Evolutionary conservation across 2,888 invertebrate genomes (phyloP).

Genomic region (Polydesmus complanatus): DNA sequence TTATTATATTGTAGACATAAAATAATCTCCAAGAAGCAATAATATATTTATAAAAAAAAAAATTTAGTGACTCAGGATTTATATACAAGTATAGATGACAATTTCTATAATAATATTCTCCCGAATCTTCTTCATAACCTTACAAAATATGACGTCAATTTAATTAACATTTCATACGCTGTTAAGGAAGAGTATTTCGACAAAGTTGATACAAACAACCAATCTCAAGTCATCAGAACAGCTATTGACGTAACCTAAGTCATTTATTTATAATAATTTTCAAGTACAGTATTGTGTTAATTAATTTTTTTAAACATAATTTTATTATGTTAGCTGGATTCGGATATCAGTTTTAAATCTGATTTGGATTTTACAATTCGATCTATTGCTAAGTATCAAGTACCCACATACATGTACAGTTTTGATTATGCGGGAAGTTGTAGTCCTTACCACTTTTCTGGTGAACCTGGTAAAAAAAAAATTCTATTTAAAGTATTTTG

Average conservation of each 20-base stretch:
- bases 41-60: too few relatives aligned
- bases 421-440: not conserved
- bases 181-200: conserved; percentile 2
- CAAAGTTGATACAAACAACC: not conserved
- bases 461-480: not conserved
- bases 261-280: not conserved
- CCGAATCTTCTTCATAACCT: not conserved
- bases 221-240: not conserved
- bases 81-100: not conserved
- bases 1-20: not conserved
- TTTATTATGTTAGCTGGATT: too few relatives aligned
- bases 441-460: not conserved
- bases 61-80: not conserved
- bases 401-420: conserved; percentile 1
- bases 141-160: not conserved
- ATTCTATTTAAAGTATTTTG: not conserved
- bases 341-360: not conserved
- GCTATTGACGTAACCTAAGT: conserved; percentile 1
- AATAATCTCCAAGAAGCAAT: too few relatives aligned
- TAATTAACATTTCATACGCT: conserved; percentile 6
- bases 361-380: not conserved
- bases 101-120: conserved; percentile 1
- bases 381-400: not conserved
- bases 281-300: not conserved
- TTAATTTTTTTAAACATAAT: too few relatives aligned